Percentiles rank a stretch among this genome's conserved stretches.
Conservation (phyloP, 2,888 invertebrate genomes). For the Orchestes rusci region DNA sequence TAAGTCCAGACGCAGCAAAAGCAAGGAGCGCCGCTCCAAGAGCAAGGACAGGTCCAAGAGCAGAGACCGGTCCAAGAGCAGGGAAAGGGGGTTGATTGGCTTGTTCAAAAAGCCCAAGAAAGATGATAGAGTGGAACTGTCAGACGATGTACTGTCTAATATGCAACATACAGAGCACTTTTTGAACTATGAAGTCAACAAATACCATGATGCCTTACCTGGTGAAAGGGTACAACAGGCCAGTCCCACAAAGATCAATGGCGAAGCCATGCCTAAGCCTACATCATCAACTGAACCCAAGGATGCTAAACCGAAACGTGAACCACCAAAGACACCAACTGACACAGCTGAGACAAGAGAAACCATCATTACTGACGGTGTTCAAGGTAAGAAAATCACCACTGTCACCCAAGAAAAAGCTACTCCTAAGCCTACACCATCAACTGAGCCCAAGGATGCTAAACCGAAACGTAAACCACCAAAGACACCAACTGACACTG, state of each 20-base stretch:
- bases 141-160: slow-evolving; percentile 22
- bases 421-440: not conserved
- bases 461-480: not conserved
- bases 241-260: no score
- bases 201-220: slow-evolving; percentile 34
- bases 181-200: slow-evolving; percentile 32
- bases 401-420: slow-evolving; percentile 13
- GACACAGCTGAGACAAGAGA: slow-evolving; percentile 20
- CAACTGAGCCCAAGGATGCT: slow-evolving; percentile 2
- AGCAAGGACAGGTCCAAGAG: slow-evolving; percentile 20
- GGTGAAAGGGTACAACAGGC: not conserved
- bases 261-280: no score
- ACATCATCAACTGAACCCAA: slow-evolving; percentile 3
- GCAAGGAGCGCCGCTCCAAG: slow-evolving; percentile 18
- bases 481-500: slow-evolving; percentile 10
- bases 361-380: slow-evolving; percentile 20
- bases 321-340: not conserved
- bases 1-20: slow-evolving; percentile 11
- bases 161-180: slow-evolving; percentile 27
- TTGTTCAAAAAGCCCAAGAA: slow-evolving; percentile 31
- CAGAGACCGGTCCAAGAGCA: slow-evolving; percentile 19
- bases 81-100: slow-evolving; percentile 25
- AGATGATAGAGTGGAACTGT: slow-evolving; percentile 13
- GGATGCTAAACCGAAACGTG: no score
- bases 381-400: slow-evolving; percentile 20